A percentile compares a stretch with the other conserved stretches of the same genome.
Conservation (phyloP, 2,797 vertebrate genomes). For the Vultur gryphus region DNA sequence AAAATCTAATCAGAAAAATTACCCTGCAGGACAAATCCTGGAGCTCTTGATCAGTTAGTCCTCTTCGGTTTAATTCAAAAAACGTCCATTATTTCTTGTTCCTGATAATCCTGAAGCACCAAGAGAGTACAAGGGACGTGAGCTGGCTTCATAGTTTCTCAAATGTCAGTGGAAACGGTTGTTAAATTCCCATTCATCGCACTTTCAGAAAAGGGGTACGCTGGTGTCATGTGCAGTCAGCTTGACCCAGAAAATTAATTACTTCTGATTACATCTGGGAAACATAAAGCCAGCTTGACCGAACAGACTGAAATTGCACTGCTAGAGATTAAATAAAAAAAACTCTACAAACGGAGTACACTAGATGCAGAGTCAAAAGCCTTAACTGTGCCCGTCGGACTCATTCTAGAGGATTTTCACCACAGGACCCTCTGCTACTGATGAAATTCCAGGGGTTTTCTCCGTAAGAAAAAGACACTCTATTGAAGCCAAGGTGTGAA, state of each 20-base stretch:
- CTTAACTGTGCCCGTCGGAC: neutral
- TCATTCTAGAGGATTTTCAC: neutral
- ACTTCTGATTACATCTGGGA: neutral
- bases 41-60: neutral
- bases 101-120: neutral
- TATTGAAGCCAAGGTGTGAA: neutral
- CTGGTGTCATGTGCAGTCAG: neutral
- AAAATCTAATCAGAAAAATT: neutral
- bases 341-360: rapidly evolving
- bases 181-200: neutral
- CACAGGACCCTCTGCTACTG: rapidly evolving
- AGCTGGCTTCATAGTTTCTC: neutral
- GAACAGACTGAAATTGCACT: rapidly evolving
- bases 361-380: rapidly evolving
- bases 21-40: neutral
- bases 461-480: rapidly evolving
- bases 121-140: rapidly evolving
- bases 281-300: neutral
- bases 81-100: neutral
- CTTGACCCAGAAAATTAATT: neutral
- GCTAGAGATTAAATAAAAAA: neutral
- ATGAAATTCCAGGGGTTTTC: rapidly evolving
- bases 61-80: neutral
- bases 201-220: neutral
- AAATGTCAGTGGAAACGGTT: rapidly evolving